Evolutionary conservation across 2,113 vertebrate species (phyloP), one percentile per base, ranked within the genome.

Genomic region (Phylloscopus trochilus): DNA sequence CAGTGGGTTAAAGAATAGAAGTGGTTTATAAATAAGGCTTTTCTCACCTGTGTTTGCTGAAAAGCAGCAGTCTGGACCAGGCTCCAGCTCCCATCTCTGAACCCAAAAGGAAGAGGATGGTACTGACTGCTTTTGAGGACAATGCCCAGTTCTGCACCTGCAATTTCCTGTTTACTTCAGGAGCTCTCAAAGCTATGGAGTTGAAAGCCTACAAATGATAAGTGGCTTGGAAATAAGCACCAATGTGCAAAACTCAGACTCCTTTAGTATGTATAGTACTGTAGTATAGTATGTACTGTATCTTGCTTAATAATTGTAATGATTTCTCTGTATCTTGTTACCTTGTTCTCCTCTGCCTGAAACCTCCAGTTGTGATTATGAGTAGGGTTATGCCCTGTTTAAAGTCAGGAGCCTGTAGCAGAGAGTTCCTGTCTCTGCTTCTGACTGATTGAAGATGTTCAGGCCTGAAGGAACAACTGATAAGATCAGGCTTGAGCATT

Each of bases 21-120:
- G n/a, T n/a, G n/a, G n/a, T n/a, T n/a, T n/a, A n/a, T n/a, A n/a
- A n/a, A n/a, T n/a, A 46, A 62, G 17, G 28, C 12, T 90, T 73
- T 60, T 44, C 15, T 53, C 1, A 0, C n/a, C 13, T 43, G 20
- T 39, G 4, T 69, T 80, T 66, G 12, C 55, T 74, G 75, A 35
- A 86, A 68, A 66, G 6, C 31, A 64, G 5, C 10, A 9, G 26
- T 23, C 17, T 58, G 49, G 13, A 49, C 31, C 60, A 30, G 37
- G 11, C 6, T 76, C 2, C 49, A 37, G 28, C 13, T 88, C 31
- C 24, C 0, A 0, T 5, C 27, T 83, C 31, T n/a, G 37, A 67
- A 62, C 55, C 23, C 31, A 46, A 33, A 56, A 5, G 17, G 33
- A 73, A 86, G 26, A 16, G 11, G 4, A 35, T 2, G 0, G 23